These are phyloP conservation scores for Frankliniella intonsa DNA, from an alignment of 2,888 invertebrate genomes.

Conservation along the genomic window DNA sequence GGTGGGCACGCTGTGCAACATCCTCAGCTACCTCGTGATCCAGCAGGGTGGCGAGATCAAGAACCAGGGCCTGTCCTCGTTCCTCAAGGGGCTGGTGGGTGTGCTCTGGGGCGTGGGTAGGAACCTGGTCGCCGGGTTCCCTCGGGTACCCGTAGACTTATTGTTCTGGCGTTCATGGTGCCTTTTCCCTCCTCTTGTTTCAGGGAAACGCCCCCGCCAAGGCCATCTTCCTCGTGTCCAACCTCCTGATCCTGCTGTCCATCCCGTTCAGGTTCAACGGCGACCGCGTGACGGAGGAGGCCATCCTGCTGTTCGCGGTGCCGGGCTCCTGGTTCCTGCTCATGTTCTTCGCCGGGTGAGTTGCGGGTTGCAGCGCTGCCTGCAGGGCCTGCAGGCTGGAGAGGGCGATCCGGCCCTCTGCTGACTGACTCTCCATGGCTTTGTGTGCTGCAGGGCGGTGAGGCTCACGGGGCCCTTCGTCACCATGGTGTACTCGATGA, in stretches of 20 bases:
- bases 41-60: slow-evolving; percentile 93
- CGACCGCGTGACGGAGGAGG: slow-evolving; percentile 79
- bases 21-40: slow-evolving; percentile 79
- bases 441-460: slow-evolving; percentile 64
- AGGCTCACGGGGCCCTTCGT: slow-evolving; percentile 96
- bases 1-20: slow-evolving; percentile 77
- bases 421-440: slow-evolving; percentile 24
- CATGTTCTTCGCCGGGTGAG: slow-evolving; percentile 97
- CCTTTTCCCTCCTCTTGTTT: slow-evolving; percentile 41
- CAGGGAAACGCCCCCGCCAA: slow-evolving; percentile 93
- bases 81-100: slow-evolving; percentile 81
- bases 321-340: slow-evolving; percentile 96
- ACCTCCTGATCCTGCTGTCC: slow-evolving; percentile 81
- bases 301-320: slow-evolving; percentile 83
- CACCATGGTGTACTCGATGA: slow-evolving; percentile 99
- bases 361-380: background rate
- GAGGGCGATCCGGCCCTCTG: background rate
- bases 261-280: slow-evolving; percentile 78
- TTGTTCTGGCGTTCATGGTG: no score
- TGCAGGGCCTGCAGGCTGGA: background rate
- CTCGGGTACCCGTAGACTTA: background rate
- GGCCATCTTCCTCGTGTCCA: slow-evolving; percentile 86
- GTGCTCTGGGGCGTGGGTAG: background rate
- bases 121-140: background rate
- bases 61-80: slow-evolving; percentile 86